These are phyloP conservation scores for Campylomormyrus tamandua DNA, from an alignment of 2,113 vertebrate genomes.

Conservation along the genomic window DNA sequence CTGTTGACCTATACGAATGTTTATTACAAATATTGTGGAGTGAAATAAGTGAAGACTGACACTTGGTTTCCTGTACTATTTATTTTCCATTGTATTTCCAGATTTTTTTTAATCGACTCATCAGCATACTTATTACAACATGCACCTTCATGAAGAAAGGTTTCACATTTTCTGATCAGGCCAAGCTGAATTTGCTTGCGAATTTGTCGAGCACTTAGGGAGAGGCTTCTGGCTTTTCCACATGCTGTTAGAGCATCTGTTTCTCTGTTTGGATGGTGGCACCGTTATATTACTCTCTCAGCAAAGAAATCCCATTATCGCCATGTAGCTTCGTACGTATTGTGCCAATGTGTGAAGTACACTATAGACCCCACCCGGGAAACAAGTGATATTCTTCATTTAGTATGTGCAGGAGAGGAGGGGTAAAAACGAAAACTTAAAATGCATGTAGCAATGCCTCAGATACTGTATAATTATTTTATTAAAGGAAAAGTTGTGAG, in stretches of 20 bases:
- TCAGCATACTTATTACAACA: neutral
- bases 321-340: neutral
- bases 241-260: neutral
- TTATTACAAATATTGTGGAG: neutral
- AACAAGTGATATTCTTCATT: neutral
- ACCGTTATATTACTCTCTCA: neutral
- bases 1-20: neutral
- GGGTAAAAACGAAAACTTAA: neutral
- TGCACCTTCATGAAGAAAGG: neutral
- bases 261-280: neutral
- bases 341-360: constrained; percentile 6
- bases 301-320: neutral
- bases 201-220: neutral
- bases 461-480: constrained; percentile 11
- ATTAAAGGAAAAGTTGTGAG: constrained; percentile 16
- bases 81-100: neutral
- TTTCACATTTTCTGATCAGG: neutral
- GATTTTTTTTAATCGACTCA: neutral
- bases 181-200: neutral
- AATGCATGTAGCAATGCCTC: constrained; percentile 23
- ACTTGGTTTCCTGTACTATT: neutral
- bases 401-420: neutral
- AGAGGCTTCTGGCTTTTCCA: neutral
- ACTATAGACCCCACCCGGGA: neutral
- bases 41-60: neutral